Base-by-base conservation (phyloP, 2,888 invertebrate genomes). In the Metacarcinus magister region DNA sequence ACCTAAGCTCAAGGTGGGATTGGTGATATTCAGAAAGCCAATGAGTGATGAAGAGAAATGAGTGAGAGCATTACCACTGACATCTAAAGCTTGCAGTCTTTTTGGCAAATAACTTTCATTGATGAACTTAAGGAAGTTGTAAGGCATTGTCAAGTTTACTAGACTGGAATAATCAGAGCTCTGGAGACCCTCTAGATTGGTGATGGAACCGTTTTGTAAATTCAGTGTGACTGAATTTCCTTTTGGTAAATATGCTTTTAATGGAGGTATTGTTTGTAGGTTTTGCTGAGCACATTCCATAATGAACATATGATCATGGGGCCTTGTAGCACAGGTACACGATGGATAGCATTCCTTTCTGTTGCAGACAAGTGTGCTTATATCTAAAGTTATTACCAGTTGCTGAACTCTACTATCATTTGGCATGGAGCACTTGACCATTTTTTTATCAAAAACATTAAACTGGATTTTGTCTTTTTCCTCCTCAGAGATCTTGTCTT, bases 1-100 rank as follows among this genome's bases (percentile, higher is more conserved):
- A 8, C 98, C 98, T 10, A 98, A 97, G 97, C 98, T 98, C 67
- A 98, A 97, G 16, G 98, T 97, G 0, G 98, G 97, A 54, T 92
- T 48, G 92, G 97, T 97, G 0, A 98, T 98, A 67, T 98, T 97
- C 0, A 98, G 97, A 28, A 97, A 97, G 1, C 97, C 97, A 13
- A 98, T 97, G 0, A 98, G 97, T 0, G 97, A 97, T 0, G 97
- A 97, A 97, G 98, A 98, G 94, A 98, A 97, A 43, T 97, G 97
- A 0, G 97, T 97, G 3, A 98, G 97, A 48, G 98, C 97, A 97
- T 97, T 97, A 23, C 97, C 96, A 32, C 97, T 97, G 95, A 97
- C 39, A 92, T 97, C 96, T 23, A 96, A 46, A 75, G 60, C 95
- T n/a, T 92, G 39, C 10, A 97, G 82, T 23, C 32, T 39, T 28